Evolutionary conservation across 2,888 invertebrate species (phyloP), one percentile per base, ranked within the genome.

Genomic region (Drosophila subsilvestris): DNA sequence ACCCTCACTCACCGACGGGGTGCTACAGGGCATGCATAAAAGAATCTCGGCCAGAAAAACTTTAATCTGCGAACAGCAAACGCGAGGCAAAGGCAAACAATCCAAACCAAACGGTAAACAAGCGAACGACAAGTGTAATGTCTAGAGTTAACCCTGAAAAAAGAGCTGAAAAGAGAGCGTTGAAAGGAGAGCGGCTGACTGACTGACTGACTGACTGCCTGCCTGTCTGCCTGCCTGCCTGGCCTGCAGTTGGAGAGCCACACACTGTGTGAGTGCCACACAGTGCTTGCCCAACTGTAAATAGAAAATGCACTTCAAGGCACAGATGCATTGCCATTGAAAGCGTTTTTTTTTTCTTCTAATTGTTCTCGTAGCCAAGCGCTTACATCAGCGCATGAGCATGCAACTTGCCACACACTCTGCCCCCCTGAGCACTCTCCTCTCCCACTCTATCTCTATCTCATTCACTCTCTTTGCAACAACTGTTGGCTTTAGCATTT

Each of bases 361-460:
- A 70, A 69, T 69, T 69, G 69, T 69, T 70, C 71, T 55, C 61
- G 60, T 61, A 59, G 67, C 14, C 37, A 55, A 53, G 45, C 56
- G 83, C 78, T 83, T 85, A 78, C 80, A 85, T 83, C 86, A 84
- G 85, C 85, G 88, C 81, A 85, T 85, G 88, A 88, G 85, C 85
- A 88, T 80, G 53, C 68, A 85, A 79, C 86, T 82, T 54, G 78
- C 42, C 51, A 50, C 57, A 55, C 50, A 60, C 47, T 58, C 67
- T 42, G 8, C 59, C 29, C 22, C 18, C 51, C 29, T n/a, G n/a
- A 10, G 27, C 25, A 17, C 42, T 0, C 17, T 0, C 42, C 42
- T 37, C 48, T 12, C 17, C 1, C 14, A 9, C 25, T 18, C 3
- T 17, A 22, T 6, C 51, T 32, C 14, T 22, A 9, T 3, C 9